Evolutionary conservation across 2,888 invertebrate species (phyloP).

Genomic region (Acronicta aceris): DNA sequence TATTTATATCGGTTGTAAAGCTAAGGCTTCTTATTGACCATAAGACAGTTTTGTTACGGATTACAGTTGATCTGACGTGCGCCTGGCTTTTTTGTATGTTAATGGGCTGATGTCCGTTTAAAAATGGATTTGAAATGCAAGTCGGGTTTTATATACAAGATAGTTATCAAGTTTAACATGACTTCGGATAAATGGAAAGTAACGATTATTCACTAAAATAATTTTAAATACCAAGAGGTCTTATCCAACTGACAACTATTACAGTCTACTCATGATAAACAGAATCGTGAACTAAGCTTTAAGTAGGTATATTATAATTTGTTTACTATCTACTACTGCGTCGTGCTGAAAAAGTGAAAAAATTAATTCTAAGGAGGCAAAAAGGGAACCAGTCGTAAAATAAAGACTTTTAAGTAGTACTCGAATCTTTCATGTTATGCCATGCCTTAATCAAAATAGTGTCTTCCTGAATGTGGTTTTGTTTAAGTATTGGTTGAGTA

Average conservation of each 20-base stretch:
- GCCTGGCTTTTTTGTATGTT: neutral
- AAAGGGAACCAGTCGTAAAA: too few relatives aligned
- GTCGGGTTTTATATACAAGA: neutral
- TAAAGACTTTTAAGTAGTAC: slow-evolving; percentile 18
- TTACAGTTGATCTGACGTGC: slow-evolving; percentile 6
- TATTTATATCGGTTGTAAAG: slow-evolving; percentile 48
- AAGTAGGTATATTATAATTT: too few relatives aligned
- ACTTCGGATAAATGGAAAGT: neutral
- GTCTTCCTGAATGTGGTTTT: too few relatives aligned
- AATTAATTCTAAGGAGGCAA: too few relatives aligned
- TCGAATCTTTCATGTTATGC: slow-evolving; percentile 17
- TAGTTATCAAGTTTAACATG: neutral
- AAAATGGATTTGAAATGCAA: neutral
- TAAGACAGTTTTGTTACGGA: slow-evolving; percentile 11
- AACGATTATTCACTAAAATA: too few relatives aligned
- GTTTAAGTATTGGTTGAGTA: neutral
- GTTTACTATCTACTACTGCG: too few relatives aligned
- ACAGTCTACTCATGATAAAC: too few relatives aligned
- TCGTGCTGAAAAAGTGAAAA: too few relatives aligned
- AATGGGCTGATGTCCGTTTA: slow-evolving; percentile 1
- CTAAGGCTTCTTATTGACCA: slow-evolving; percentile 13
- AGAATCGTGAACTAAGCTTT: too few relatives aligned
- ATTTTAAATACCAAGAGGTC: too few relatives aligned
- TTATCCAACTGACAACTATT: too few relatives aligned
- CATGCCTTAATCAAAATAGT: too few relatives aligned